These are phyloP conservation scores for Salvelinus sp. DNA, from an alignment of 2,113 vertebrate species.

Conservation along the genomic window DNA sequence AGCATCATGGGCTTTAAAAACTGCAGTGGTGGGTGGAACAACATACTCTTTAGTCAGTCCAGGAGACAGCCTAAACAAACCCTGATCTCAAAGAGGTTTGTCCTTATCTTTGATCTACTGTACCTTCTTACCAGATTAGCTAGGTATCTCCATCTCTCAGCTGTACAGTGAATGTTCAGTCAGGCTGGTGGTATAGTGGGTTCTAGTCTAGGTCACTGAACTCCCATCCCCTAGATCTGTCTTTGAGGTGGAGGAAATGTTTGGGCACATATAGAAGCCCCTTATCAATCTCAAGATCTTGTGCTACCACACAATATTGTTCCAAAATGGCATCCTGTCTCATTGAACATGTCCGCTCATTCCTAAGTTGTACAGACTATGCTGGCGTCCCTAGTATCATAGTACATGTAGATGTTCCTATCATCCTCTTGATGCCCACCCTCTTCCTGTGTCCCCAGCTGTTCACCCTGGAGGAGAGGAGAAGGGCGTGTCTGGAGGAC, in stretches of 20 bases:
- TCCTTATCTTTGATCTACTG: constrained; percentile 31
- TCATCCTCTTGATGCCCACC: not conserved
- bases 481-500: constrained; percentile 87
- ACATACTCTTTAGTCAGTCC: constrained; percentile 20
- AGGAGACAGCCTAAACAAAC: constrained; percentile 43
- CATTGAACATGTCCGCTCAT: not conserved
- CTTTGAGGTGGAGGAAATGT: not conserved
- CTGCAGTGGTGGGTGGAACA: constrained; percentile 30
- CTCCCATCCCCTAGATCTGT: not conserved
- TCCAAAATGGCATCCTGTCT: not conserved
- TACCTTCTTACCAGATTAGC: constrained; percentile 33
- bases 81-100: constrained; percentile 45
- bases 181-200: not conserved
- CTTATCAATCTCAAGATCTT: too few relatives aligned
- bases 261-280: not conserved
- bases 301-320: too few relatives aligned
- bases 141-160: constrained; percentile 39
- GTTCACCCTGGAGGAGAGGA: constrained; percentile 90
- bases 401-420: not conserved
- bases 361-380: not conserved
- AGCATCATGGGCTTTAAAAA: constrained; percentile 25
- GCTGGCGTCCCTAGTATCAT: not conserved
- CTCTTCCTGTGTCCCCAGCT: constrained; percentile 71
- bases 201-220: not conserved
- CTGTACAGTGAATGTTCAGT: constrained; percentile 24